Evolutionary conservation across 2,888 invertebrate genomes (phyloP).

Genomic region (Caradrina kadenii): DNA sequence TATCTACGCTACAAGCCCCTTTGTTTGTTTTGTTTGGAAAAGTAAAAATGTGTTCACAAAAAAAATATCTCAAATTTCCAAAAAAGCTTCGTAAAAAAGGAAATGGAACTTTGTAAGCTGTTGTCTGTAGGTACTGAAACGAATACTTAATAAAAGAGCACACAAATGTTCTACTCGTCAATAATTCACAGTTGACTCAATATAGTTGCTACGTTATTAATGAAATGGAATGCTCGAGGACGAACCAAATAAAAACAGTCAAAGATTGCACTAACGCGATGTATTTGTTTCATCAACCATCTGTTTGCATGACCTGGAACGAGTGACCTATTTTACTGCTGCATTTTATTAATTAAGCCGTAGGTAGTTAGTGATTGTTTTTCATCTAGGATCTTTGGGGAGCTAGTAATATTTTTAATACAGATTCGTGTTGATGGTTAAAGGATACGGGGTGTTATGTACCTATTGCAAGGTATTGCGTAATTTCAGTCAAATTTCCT

Average conservation of each 20-base stretch:
- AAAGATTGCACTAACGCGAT: slow-evolving; percentile 9
- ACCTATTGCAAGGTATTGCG: background rate
- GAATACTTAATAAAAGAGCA: background rate
- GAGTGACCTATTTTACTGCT: slow-evolving; percentile 6
- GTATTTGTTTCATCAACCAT: slow-evolving; percentile 13
- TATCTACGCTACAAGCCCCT: too few species aligned
- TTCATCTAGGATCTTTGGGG: background rate
- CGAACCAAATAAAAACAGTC: slow-evolving; percentile 19
- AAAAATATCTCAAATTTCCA: too few species aligned
- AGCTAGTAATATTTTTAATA: background rate
- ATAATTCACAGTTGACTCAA: background rate
- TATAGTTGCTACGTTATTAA: slow-evolving; percentile 15
- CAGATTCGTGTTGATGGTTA: too few species aligned
- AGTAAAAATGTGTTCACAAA: too few species aligned
- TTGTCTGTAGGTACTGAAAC: background rate
- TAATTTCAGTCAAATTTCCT: background rate
- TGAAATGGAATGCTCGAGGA: slow-evolving; percentile 20
- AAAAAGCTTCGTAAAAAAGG: background rate
- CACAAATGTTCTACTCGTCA: background rate
- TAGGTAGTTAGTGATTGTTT: background rate
- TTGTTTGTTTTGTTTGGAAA: too few species aligned
- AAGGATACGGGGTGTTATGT: background rate
- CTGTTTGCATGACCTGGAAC: slow-evolving; percentile 29
- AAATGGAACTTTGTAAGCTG: background rate
- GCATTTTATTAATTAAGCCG: background rate